Evolutionary conservation across 2,888 invertebrate genomes (phyloP).

Genomic region (Dryobotodes eremita): DNA sequence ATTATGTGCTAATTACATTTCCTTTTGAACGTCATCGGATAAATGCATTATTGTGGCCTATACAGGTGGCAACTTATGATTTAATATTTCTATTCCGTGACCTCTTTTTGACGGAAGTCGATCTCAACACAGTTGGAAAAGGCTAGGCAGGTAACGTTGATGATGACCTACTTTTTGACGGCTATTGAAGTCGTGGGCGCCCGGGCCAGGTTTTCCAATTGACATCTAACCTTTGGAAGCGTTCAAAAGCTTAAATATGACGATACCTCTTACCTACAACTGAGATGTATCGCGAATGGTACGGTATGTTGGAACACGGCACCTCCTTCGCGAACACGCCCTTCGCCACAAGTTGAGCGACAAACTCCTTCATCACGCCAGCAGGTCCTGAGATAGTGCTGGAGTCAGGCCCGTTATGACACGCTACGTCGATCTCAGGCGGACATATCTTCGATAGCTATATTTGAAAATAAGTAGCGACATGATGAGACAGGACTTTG

Average conservation of each 20-base stretch:
- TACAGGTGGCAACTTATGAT: neutral
- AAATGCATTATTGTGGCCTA: neutral
- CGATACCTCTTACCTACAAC: neutral
- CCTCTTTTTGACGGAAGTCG: too few relatives aligned
- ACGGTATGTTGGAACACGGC: conserved; percentile 95
- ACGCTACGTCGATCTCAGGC: conserved; percentile 91
- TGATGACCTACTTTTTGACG: neutral
- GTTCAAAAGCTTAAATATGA: neutral
- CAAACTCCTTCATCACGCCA: conserved; percentile 91
- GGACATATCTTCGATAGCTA: conserved; percentile 85
- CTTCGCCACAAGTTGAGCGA: conserved; percentile 82
- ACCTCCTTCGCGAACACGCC: conserved; percentile 84
- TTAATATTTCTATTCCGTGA: neutral
- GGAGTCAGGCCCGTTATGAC: conserved; percentile 88
- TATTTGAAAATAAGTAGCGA: neutral
- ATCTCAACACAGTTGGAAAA: too few relatives aligned
- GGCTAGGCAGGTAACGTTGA: too few relatives aligned
- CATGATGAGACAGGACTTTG: neutral
- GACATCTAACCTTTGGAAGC: neutral
- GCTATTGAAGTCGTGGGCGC: neutral
- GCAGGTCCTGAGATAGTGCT: conserved; percentile 95
- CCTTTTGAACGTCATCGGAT: neutral
- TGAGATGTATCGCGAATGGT: conserved; percentile 91
- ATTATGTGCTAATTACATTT: too few relatives aligned
- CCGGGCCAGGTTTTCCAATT: too few relatives aligned